phyloP scores from a whole-genome alignment of 2,113 vertebrate species.

The Thamnaconus septentrionalis region DNA sequence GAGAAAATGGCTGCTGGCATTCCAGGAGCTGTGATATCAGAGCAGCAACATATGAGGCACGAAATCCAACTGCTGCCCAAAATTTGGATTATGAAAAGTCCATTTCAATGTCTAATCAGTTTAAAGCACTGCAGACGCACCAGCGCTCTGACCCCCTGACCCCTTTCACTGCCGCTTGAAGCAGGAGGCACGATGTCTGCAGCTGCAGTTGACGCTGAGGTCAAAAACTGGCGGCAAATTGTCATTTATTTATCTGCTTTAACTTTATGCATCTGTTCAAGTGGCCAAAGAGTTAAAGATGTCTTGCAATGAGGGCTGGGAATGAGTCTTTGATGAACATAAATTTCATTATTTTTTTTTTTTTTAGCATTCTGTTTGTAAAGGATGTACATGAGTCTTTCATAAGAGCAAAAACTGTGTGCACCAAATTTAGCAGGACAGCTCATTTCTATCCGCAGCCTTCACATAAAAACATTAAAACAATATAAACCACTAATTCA shows the following conservation, averaged over 20 bases:
- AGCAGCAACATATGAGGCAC: constrained; percentile 26
- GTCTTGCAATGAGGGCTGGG: no score
- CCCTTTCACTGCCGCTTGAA: constrained; percentile 46
- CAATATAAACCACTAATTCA: no score
- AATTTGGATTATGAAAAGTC: constrained; percentile 71
- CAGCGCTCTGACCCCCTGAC: constrained; percentile 12
- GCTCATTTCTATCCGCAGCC: no score
- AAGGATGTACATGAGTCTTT: no score
- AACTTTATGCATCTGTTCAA: constrained; percentile 1
- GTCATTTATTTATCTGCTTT: constrained; percentile 2
- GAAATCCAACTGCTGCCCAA: constrained; percentile 48
- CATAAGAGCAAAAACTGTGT: no score
- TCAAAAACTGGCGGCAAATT: constrained; percentile 2
- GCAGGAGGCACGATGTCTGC: constrained; percentile 26
- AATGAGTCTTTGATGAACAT: no score
- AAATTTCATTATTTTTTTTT: no score
- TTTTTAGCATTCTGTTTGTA: no score
- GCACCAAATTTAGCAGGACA: no score
- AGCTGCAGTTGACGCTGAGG: background rate
- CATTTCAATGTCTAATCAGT: constrained; percentile 60
- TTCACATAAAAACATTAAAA: no score
- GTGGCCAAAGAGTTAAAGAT: no score
- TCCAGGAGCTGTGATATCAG: constrained; percentile 25
- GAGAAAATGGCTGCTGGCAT: constrained; percentile 18
- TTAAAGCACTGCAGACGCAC: constrained; percentile 55